Percentiles rank a stretch among this genome's conserved stretches.
Conservation (phyloP, 2,113 vertebrate genomes). For the Hipposideros armiger region DNA sequence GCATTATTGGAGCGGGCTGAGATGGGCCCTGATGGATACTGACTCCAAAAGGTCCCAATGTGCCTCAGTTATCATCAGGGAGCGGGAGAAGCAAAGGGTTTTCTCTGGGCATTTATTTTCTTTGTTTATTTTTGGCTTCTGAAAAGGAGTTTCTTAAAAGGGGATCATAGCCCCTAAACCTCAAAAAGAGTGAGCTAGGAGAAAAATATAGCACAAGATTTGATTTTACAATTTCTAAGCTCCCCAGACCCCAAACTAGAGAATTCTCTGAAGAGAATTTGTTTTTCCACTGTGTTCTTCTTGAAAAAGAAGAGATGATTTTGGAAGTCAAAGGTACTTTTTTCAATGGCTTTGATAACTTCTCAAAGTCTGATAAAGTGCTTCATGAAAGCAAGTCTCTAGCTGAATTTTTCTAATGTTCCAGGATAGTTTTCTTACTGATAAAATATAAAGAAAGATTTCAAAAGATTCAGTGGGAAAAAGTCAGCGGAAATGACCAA, state of each 20-base stretch:
- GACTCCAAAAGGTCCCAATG: slow-evolving; percentile 86
- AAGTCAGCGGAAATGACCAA: slow-evolving; percentile 66
- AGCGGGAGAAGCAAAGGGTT: slow-evolving; percentile 87
- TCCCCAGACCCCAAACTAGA: slow-evolving; percentile 73
- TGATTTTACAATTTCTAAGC: slow-evolving; percentile 81
- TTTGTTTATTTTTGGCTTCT: slow-evolving; percentile 85
- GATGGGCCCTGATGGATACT: slow-evolving; percentile 73
- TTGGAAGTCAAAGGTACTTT: slow-evolving; percentile 71
- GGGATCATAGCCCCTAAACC: slow-evolving; percentile 87
- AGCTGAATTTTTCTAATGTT: slow-evolving; percentile 70
- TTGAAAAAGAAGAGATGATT: slow-evolving; percentile 64
- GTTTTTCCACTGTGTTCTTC: slow-evolving; percentile 70
- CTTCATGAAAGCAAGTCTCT: slow-evolving; percentile 76
- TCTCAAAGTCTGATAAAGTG: slow-evolving; percentile 71
- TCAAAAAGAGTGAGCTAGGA: slow-evolving; percentile 88
- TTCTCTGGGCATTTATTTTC: slow-evolving; percentile 88
- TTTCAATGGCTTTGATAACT: slow-evolving; percentile 58
- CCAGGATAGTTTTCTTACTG: slow-evolving; percentile 77
- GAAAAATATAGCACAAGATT: slow-evolving; percentile 80
- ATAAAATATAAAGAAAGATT: slow-evolving; percentile 69
- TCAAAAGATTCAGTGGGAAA: slow-evolving; percentile 60
- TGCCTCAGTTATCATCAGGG: slow-evolving; percentile 87
- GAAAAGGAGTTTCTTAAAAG: slow-evolving; percentile 90
- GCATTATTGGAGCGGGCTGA: slow-evolving; percentile 88
- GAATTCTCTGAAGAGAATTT: slow-evolving; percentile 57